phyloP scores from a whole-genome alignment of 2,113 vertebrate species.

The Cyanoramphus novaezelandiae region DNA sequence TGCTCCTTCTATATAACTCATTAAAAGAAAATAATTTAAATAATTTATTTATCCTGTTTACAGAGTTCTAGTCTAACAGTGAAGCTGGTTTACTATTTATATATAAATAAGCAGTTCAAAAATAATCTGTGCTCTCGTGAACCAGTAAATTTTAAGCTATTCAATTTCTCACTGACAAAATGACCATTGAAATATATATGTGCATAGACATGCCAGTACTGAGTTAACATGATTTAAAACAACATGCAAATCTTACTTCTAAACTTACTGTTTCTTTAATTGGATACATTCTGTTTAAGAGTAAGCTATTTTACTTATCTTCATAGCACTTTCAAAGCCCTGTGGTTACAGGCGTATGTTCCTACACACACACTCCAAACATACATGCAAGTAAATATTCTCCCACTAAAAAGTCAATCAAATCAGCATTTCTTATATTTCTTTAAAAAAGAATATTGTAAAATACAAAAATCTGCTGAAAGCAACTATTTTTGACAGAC shows the following conservation, averaged over 20 bases:
- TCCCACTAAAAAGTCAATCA: background rate
- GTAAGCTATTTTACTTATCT: background rate
- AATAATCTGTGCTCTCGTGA: background rate
- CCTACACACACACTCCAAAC: background rate
- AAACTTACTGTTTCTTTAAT: background rate
- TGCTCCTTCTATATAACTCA: background rate
- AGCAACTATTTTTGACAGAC: background rate
- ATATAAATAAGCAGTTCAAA: background rate
- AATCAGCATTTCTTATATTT: background rate
- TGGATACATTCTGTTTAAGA: background rate
- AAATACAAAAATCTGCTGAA: background rate
- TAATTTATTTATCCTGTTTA: background rate
- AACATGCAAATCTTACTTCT: background rate
- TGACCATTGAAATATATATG: background rate
- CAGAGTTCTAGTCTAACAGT: background rate
- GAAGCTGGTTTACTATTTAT: background rate
- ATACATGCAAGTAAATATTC: rapidly evolving
- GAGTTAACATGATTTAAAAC: background rate
- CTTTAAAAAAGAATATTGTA: background rate
- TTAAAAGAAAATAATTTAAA: background rate
- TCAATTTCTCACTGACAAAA: background rate
- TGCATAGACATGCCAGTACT: background rate
- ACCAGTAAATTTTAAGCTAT: background rate
- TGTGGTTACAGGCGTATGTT: background rate
- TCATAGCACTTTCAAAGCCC: background rate